Evolutionary conservation across 2,113 vertebrate species (phyloP), one percentile per base, ranked within the genome.

Genomic region (Sylvietta virens): DNA sequence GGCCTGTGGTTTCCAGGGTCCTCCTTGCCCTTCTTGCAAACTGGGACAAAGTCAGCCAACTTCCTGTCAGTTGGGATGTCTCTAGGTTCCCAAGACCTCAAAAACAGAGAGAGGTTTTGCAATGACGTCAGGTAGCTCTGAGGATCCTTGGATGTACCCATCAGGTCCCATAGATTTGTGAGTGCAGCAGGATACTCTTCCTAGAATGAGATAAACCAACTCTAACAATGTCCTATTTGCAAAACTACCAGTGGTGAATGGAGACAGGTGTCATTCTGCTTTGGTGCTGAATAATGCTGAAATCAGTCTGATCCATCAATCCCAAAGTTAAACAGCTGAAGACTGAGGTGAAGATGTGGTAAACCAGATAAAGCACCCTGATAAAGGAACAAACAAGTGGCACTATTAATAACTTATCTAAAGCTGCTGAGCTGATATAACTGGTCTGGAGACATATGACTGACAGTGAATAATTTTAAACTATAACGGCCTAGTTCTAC

Each of bases 31-130:
- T 48, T 64, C 65, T 66, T 81, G 33, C 44, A 58, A 73, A 35
- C 3, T 44, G 18, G 8, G 28, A 39, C 4, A 30, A 57, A 2
- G 3, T 28, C 65, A 1, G 0, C 27, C 19, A 51, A 12, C 15
- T 81, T 66, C 37, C 58, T 37, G 15, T 33, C 35, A 80, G 10
- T 31, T 72, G 27, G 3, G 31, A 65, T 4, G 1, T 51, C 31
- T 57, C 58, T 23, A 33, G 7, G 6, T 66, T 67, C 39, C 10
- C 8, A 23, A 51, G 16, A 39, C 5, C 28, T 51, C 44, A 58
- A 51, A 81, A 66, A 45, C 7, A 48, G 28, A 47, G 53, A 35
- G 27, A n/a, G 22, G 18, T 44, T 51, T 44, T 58, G 27, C 19
- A 37, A 26, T 45, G 17, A 31, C 12, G 20, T n/a, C 33, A 39